Conservation (phyloP, 2,797 vertebrate species). For the Syncerus caffer region DNA sequence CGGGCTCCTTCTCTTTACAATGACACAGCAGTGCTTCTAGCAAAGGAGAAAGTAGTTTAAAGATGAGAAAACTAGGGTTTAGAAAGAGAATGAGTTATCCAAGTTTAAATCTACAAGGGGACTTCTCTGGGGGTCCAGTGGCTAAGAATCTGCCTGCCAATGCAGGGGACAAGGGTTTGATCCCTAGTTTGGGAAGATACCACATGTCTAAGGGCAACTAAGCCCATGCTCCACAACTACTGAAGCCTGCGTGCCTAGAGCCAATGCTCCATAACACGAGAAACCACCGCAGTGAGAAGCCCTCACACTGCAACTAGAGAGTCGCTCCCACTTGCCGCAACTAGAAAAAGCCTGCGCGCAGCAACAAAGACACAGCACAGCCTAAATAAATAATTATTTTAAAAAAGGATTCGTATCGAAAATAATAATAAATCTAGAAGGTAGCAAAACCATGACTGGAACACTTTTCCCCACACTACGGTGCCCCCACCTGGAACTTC, state of each 20-base stretch:
- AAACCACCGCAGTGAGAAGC: neutral
- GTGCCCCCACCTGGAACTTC: neutral
- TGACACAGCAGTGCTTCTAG: neutral
- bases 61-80: neutral
- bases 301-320: neutral
- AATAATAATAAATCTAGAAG: neutral
- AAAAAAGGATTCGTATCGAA: accelerated
- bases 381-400: neutral
- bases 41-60: neutral
- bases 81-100: neutral
- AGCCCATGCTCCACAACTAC: accelerated
- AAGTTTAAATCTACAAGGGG: neutral
- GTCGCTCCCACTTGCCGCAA: neutral
- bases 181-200: neutral
- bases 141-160: neutral
- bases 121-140: neutral
- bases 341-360: neutral
- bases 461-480: accelerated
- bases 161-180: neutral
- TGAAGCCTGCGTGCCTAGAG: neutral
- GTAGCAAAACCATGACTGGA: neutral
- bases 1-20: neutral
- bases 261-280: neutral
- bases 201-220: neutral
- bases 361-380: neutral